A percentile compares a stretch with the other conserved stretches of the same genome.
Evolutionary conservation across 2,888 invertebrate genomes (phyloP).

Genomic region (Hypomecis punctinalis): DNA sequence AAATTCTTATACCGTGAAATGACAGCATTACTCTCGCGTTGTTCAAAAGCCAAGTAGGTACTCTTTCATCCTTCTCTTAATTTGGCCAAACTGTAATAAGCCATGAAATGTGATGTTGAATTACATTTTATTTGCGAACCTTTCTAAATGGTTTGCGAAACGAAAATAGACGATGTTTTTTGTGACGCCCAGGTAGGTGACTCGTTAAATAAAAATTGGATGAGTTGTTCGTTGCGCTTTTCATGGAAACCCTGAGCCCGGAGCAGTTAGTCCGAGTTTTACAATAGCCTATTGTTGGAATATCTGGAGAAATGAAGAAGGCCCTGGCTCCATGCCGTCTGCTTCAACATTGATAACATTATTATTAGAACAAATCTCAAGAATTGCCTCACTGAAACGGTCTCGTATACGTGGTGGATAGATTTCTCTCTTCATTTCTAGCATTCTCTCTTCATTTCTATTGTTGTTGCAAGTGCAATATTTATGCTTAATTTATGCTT

Average conservation of each 20-base stretch:
- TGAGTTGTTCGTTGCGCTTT: constrained; percentile 20
- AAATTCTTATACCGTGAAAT: constrained; percentile 23
- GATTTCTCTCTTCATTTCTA: too few species aligned
- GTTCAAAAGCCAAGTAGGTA: constrained; percentile 19
- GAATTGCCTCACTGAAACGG: too few species aligned
- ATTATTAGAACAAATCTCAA: not conserved
- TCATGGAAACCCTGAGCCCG: constrained; percentile 5
- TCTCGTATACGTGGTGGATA: too few species aligned
- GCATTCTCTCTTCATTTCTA: too few species aligned
- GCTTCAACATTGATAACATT: not conserved
- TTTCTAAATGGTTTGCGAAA: constrained; percentile 3
- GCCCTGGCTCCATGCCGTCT: not conserved
- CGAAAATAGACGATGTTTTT: constrained; percentile 5
- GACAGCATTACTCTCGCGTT: constrained; percentile 13
- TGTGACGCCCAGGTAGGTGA: not conserved
- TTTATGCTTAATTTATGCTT: too few species aligned
- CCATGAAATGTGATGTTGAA: constrained; percentile 17
- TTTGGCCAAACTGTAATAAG: constrained; percentile 17
- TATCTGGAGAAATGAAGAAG: not conserved
- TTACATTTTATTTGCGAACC: constrained; percentile 15
- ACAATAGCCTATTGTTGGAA: constrained; percentile 53
- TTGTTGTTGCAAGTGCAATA: too few species aligned
- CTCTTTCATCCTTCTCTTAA: constrained; percentile 17
- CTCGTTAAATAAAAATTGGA: not conserved
- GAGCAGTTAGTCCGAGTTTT: constrained; percentile 41